phyloP scores from a whole-genome alignment of 92 coral and sea anemone genomes.

The Virgularia gustaviana region DNA sequence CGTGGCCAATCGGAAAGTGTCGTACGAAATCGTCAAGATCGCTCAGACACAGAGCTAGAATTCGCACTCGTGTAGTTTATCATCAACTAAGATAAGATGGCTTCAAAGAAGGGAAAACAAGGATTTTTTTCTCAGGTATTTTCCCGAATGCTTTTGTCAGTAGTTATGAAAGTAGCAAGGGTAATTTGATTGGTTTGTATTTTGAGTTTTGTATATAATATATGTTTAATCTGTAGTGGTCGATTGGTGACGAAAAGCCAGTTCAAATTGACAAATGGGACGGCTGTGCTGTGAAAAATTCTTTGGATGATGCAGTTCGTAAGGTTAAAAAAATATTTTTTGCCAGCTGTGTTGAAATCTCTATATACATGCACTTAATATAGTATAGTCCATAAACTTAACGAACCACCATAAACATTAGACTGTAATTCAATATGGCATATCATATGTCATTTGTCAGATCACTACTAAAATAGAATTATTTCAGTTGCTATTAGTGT shows the following conservation, averaged over 20 bases:
- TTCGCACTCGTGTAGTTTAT: not conserved
- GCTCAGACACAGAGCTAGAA: too few species aligned
- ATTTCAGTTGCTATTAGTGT: too few species aligned
- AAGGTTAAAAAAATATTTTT: conserved; percentile 51
- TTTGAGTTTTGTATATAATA: not conserved
- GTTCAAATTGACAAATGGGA: conserved; percentile 97
- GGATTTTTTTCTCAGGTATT: conserved; percentile 11
- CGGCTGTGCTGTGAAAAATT: conserved; percentile 90
- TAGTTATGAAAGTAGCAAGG: not conserved
- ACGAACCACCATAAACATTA: too few species aligned
- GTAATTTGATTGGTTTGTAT: not conserved
- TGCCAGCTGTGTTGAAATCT: too few species aligned
- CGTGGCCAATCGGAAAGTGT: not conserved
- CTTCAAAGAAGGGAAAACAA: conserved; percentile 30
- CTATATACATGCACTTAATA: too few species aligned
- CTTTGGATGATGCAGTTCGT: conserved; percentile 88
- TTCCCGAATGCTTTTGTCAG: not conserved
- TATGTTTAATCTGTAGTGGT: conserved; percentile 52
- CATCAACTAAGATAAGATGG: conserved; percentile 17
- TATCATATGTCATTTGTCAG: too few species aligned
- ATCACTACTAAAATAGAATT: too few species aligned
- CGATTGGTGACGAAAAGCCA: conserved; percentile 71
- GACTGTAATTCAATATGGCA: too few species aligned
- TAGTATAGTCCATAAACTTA: too few species aligned
- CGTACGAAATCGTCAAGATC: too few species aligned